Evolutionary conservation across 2,797 vertebrate species (phyloP), one percentile per base, ranked within the genome.

Genomic region (Coranthus polyacanthus): DNA sequence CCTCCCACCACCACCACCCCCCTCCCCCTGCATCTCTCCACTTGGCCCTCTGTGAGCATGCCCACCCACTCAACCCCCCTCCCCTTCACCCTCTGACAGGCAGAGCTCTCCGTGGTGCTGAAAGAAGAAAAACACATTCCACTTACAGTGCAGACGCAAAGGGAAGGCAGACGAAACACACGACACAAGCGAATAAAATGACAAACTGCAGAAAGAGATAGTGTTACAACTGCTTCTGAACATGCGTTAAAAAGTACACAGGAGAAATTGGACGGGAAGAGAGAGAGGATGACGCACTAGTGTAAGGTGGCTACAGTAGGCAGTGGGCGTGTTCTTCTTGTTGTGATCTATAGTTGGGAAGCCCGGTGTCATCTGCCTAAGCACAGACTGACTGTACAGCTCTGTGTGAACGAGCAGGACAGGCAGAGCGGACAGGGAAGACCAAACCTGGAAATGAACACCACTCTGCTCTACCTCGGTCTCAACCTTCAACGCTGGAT

Each of bases 331-430:
- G 93, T 93, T 95, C 95, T 96, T 95, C 95, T 96, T 96, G 90
- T 94, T 89, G 81, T 93, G 89, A 92, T 91, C 89, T 90, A 79
- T 84, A 81, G 83, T 93, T 93, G 92, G 93, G 92, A 93, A 95
- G 95, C 94, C 92, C 88, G 91, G 94, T 94, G 95, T 97, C 95
- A 98, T 96, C 96, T 92, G 89, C 94, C 93, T 91, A 93, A 92
- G 93, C 94, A 89, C 86, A 93, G 88, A 93, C 91, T 83, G 89
- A 92, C 85, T 86, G 86, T 88, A 93, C 72, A 90, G 92, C 94
- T 92, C 93, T 78, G 88, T 57, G 79, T 65, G 80, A 69, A 86
- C 59, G 51, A 67, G 72, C 66, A 51, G 83, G 92, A 89, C 47
- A 87, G 67, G 36, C 9, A 12, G 83, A 93, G 89, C 87, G 91